These are phyloP conservation scores for Meda fulgida DNA, from an alignment of 2,797 vertebrate genomes.

Conservation along the genomic window DNA sequence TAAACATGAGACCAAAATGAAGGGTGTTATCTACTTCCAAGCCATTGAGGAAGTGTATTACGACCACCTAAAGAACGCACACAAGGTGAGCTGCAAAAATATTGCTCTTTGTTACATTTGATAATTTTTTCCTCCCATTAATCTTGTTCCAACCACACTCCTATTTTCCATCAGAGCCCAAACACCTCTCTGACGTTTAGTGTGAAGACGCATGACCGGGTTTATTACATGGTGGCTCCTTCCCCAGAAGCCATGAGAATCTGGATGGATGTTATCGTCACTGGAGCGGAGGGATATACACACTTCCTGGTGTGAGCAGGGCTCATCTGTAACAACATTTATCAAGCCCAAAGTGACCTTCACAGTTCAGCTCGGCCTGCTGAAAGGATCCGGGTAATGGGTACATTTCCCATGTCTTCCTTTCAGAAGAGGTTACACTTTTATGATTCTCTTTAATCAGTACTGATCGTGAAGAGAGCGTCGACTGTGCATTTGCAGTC, in stretches of 20 bases:
- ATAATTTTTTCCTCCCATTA: conserved; percentile 3
- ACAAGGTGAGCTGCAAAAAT: conserved; percentile 84
- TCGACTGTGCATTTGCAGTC: neutral
- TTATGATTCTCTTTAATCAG: conserved; percentile 11
- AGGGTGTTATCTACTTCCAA: conserved; percentile 99
- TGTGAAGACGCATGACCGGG: conserved; percentile 94
- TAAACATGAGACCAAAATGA: conserved; percentile 98
- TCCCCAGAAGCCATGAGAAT: conserved; percentile 96
- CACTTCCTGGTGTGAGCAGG: conserved; percentile 88
- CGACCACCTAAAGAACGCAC: conserved; percentile 96
- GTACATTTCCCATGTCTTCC: neutral
- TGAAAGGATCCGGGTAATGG: neutral
- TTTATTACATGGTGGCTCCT: conserved; percentile 97
- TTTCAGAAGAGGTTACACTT: conserved; percentile 15
- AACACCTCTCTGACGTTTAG: conserved; percentile 94
- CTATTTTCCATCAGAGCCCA: conserved; percentile 82
- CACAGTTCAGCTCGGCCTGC: neutral
- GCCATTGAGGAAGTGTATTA: conserved; percentile 99
- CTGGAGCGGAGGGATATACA: conserved; percentile 94
- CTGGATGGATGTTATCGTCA: conserved; percentile 98
- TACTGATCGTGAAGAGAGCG: neutral
- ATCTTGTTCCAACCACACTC: conserved; percentile 6
- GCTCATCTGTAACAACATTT: conserved; percentile 20
- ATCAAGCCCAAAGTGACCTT: neutral
- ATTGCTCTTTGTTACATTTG: neutral